Percentiles rank a stretch among this genome's conserved stretches.
phyloP scores from a whole-genome alignment of 2,888 invertebrate genomes.

The Sthenelais limicola region DNA sequence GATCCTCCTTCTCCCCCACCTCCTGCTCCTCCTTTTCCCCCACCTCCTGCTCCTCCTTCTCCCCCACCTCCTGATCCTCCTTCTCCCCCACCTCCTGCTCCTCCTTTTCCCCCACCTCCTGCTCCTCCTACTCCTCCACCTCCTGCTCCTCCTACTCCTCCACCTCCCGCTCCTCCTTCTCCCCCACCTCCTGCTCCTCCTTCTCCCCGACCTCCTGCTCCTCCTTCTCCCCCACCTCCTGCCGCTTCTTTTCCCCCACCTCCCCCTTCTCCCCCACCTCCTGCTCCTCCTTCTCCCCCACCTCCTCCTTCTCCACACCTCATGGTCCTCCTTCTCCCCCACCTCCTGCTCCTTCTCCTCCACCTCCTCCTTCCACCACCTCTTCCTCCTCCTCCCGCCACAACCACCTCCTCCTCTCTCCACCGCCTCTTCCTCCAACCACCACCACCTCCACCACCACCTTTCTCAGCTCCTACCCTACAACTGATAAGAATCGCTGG shows the following conservation, averaged over 20 bases:
- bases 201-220: too few species aligned
- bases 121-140: too few species aligned
- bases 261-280: neutral
- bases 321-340: neutral
- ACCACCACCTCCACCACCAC: neutral
- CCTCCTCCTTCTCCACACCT: neutral
- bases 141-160: neutral
- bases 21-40: too few species aligned
- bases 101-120: too few species aligned
- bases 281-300: neutral
- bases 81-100: too few species aligned
- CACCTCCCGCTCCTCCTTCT: neutral
- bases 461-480: neutral
- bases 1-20: too few species aligned
- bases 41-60: too few species aligned
- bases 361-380: neutral
- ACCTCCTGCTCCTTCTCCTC: neutral
- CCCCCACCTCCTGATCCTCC: too few species aligned
- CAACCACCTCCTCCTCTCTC: conserved; percentile 18
- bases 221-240: neutral
- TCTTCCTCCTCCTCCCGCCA: neutral
- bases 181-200: neutral
- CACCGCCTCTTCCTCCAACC: conserved; percentile 1
- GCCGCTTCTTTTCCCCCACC: neutral
- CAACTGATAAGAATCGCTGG: too few species aligned